Evolutionary conservation across 2,888 invertebrate genomes (phyloP).

Genomic region (Acanthosepion pharaonis): DNA sequence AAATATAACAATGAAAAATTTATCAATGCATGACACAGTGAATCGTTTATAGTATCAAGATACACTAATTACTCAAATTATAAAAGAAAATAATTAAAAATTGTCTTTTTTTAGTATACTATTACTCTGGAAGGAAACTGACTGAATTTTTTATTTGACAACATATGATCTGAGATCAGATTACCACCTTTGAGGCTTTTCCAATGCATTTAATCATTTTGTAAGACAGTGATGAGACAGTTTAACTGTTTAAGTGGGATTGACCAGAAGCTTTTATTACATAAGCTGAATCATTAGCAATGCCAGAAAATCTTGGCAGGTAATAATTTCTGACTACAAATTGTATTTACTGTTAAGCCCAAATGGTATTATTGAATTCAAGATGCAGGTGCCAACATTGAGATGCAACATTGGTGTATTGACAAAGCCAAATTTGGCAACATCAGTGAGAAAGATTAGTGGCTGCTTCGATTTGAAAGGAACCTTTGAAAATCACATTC

Average conservation of each 20-base stretch:
- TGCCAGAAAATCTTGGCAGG: slow-evolving; percentile 10
- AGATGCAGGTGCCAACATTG: slow-evolving; percentile 33
- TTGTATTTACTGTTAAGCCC: background rate
- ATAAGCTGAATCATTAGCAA: background rate
- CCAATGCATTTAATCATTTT: background rate
- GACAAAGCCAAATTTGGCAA: background rate
- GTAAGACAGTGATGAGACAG: background rate
- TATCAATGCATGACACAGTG: too few species aligned
- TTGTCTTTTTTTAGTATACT: background rate
- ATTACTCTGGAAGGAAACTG: background rate
- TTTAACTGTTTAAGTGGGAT: background rate
- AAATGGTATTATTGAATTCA: slow-evolving; percentile 4
- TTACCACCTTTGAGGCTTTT: background rate
- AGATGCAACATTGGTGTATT: slow-evolving; percentile 8
- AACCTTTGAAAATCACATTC: slow-evolving; percentile 20
- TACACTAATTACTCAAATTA: too few species aligned
- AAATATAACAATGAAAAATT: too few species aligned
- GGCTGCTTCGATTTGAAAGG: background rate
- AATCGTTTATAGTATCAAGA: too few species aligned
- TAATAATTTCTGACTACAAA: background rate
- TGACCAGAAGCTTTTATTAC: slow-evolving; percentile 12
- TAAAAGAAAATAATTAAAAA: background rate
- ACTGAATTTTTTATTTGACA: background rate
- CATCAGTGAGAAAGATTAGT: slow-evolving; percentile 22
- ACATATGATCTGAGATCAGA: background rate